phyloP scores from a whole-genome alignment of 2,113 vertebrate species.

The Sapayoa aenigma region DNA sequence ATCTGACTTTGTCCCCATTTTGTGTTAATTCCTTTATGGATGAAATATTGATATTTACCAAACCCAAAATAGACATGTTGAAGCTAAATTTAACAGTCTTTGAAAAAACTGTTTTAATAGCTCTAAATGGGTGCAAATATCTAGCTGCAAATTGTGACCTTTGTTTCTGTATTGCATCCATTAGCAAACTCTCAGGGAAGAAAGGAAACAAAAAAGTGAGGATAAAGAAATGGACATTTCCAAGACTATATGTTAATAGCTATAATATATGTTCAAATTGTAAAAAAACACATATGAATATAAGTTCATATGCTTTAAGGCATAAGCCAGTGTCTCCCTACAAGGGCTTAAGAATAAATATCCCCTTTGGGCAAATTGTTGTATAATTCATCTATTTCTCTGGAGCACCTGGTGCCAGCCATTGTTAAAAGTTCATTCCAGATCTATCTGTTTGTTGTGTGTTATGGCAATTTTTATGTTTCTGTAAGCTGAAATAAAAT shows the following conservation, averaged over 20 bases:
- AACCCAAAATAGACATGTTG: not conserved
- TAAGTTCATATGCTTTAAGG: not conserved
- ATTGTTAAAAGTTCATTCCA: not conserved
- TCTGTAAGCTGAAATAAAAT: conserved; percentile 40
- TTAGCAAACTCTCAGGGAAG: not conserved
- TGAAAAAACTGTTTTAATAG: not conserved
- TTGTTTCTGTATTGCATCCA: not conserved
- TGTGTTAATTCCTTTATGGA: not conserved
- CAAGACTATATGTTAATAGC: not conserved
- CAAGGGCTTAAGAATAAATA: not conserved
- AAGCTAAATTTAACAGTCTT: not conserved
- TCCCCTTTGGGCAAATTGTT: not conserved
- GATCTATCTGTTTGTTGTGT: not conserved
- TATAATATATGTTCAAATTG: not conserved
- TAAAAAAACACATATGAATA: not conserved
- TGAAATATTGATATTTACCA: not conserved
- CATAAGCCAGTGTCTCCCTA: not conserved
- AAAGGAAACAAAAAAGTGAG: not conserved
- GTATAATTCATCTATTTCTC: not conserved
- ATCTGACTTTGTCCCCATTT: not conserved
- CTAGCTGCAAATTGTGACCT: not conserved
- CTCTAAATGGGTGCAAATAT: not conserved
- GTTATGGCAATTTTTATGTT: not conserved
- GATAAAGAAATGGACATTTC: not conserved
- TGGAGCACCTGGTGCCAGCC: not conserved